Evolutionary conservation across 2,888 invertebrate genomes (phyloP).

Genomic region (Leucophora obtusa): DNA sequence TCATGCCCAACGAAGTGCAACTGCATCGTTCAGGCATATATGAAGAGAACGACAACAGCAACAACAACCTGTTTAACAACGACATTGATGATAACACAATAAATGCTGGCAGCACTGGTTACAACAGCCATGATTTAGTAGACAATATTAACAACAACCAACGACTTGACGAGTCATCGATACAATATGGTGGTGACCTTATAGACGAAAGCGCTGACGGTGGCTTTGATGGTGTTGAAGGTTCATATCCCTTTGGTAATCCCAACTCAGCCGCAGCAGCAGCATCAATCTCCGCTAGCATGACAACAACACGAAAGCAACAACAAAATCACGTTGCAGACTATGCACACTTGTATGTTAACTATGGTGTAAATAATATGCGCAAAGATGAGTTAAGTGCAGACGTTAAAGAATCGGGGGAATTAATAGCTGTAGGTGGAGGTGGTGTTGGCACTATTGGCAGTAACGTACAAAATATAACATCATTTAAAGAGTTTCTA

Average conservation of each 20-base stretch:
- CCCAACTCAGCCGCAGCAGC: slow-evolving; percentile 50
- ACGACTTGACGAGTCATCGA: slow-evolving; percentile 73
- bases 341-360: slow-evolving; percentile 68
- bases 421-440: slow-evolving; percentile 44
- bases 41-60: slow-evolving; percentile 65
- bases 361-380: slow-evolving; percentile 73
- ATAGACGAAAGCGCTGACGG: slow-evolving; percentile 75
- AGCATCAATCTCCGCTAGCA: slow-evolving; percentile 47
- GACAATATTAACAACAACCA: slow-evolving; percentile 63
- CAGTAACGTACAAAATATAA: slow-evolving; percentile 64
- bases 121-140: slow-evolving; percentile 40
- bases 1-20: slow-evolving; percentile 73
- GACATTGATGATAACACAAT: slow-evolving; percentile 46
- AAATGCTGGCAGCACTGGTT: slow-evolving; percentile 37
- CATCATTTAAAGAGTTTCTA: slow-evolving; percentile 60
- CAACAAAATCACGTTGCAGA: slow-evolving; percentile 66
- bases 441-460: slow-evolving; percentile 52
- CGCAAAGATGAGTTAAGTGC: slow-evolving; percentile 76
- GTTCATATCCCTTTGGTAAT: slow-evolving; percentile 77
- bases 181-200: slow-evolving; percentile 78
- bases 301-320: slow-evolving; percentile 52
- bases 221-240: slow-evolving; percentile 75
- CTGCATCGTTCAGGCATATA: slow-evolving; percentile 64
- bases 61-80: slow-evolving; percentile 64
- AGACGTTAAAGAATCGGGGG: slow-evolving; percentile 67